Conservation (phyloP, 2,888 invertebrate genomes). For the Lutraria lutraria region DNA sequence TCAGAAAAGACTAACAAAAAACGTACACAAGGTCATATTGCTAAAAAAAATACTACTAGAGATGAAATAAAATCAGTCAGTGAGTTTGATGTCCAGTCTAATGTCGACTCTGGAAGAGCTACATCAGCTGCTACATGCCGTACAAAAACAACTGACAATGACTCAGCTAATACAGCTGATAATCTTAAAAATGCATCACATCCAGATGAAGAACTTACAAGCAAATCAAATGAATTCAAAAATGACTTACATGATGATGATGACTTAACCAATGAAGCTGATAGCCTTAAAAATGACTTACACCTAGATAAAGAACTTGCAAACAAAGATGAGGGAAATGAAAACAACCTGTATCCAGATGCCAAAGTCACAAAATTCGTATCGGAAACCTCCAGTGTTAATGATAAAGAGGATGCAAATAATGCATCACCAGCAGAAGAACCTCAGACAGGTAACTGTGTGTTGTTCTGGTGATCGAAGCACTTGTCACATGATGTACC, state of each 20-base stretch:
- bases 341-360: neutral
- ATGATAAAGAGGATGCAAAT: neutral
- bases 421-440: neutral
- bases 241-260: no score
- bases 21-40: neutral
- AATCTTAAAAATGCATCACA: neutral
- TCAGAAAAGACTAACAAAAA: neutral
- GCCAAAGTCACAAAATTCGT: neutral
- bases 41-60: neutral
- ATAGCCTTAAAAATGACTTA: no score
- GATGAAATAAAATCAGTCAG: conserved; percentile 25
- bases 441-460: conserved; percentile 43
- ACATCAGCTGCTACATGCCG: conserved; percentile 30
- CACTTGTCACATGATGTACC: conserved; percentile 38
- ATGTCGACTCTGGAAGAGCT: conserved; percentile 49
- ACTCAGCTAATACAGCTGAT: neutral
- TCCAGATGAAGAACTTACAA: neutral
- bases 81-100: conserved; percentile 35
- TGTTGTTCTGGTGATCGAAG: conserved; percentile 43
- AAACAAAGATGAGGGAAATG: no score
- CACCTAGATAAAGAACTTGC: no score
- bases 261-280: no score
- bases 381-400: neutral
- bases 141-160: conserved; percentile 16
- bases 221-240: no score